phyloP scores from a whole-genome alignment of 1,140 invertebrate genomes.

The Acyrthosiphon pisum region DNA sequence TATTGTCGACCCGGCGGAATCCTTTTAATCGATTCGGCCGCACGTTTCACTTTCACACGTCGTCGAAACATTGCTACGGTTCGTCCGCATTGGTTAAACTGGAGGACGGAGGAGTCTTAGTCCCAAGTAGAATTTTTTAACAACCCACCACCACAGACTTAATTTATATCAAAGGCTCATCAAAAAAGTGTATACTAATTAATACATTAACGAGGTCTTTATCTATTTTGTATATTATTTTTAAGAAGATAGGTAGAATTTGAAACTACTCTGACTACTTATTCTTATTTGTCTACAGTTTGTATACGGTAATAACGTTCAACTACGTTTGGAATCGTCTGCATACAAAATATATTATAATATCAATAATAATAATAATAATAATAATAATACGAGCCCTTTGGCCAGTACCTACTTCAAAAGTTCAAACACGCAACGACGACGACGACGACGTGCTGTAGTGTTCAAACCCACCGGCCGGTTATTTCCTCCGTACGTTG shows the following conservation, averaged over 20 bases:
- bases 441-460: neutral
- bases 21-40: conserved; percentile 7
- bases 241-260: too few relatives aligned
- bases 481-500: neutral
- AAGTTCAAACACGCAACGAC: neutral
- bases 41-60: neutral
- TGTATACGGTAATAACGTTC: too few relatives aligned
- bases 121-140: too few relatives aligned
- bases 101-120: too few relatives aligned
- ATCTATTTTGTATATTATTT: too few relatives aligned
- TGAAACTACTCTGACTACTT: neutral
- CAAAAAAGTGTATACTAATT: too few relatives aligned
- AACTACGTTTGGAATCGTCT: neutral
- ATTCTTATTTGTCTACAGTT: neutral
- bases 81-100: too few relatives aligned
- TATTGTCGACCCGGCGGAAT: neutral
- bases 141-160: too few relatives aligned
- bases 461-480: neutral
- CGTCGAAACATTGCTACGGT: neutral
- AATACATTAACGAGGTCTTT: too few relatives aligned
- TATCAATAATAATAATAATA: neutral
- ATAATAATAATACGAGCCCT: neutral
- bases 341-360: neutral
- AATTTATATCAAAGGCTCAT: too few relatives aligned
- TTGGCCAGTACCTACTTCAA: neutral